These are phyloP conservation scores for Salminus brasiliensis DNA, from an alignment of 2,113 vertebrate genomes.

Conservation along the genomic window DNA sequence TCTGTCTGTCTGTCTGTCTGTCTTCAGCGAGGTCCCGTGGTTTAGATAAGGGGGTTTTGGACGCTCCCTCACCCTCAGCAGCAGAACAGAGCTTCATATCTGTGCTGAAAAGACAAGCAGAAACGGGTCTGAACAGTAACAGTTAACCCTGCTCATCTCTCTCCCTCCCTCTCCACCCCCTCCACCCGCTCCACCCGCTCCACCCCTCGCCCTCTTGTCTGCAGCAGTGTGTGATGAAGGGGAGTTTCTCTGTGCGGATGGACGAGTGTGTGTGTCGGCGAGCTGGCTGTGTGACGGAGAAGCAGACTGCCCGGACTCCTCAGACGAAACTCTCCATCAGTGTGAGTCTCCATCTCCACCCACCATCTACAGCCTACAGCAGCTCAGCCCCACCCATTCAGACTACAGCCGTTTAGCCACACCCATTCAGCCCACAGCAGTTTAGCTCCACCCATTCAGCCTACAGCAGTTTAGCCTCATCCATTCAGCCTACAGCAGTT, in stretches of 20 bases:
- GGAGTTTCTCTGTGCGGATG: conserved; percentile 82
- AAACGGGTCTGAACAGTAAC: too few relatives aligned
- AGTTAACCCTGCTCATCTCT: neutral
- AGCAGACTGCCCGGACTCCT: conserved; percentile 81
- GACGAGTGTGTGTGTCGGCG: conserved; percentile 76
- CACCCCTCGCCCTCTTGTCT: too few relatives aligned
- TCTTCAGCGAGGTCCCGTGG: too few relatives aligned
- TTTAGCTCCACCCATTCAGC: neutral
- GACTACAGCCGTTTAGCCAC: too few relatives aligned
- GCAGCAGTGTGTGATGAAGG: conserved; percentile 77
- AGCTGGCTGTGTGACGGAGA: conserved; percentile 85
- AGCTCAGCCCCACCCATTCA: too few relatives aligned
- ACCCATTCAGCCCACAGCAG: too few relatives aligned
- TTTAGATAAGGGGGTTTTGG: too few relatives aligned
- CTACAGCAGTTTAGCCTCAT: neutral
- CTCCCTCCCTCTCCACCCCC: neutral
- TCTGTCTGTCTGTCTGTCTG: too few relatives aligned
- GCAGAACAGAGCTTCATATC: too few relatives aligned
- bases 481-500: neutral
- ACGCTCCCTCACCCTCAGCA: too few relatives aligned
- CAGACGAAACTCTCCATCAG: conserved; percentile 76
- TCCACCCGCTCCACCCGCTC: conserved; percentile 61
- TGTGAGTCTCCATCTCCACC: conserved; percentile 73
- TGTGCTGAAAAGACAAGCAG: too few relatives aligned
- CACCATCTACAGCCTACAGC: neutral